Base-by-base conservation (phyloP, 1,140 invertebrate genomes). In the Melanaphis sacchari region DNA sequence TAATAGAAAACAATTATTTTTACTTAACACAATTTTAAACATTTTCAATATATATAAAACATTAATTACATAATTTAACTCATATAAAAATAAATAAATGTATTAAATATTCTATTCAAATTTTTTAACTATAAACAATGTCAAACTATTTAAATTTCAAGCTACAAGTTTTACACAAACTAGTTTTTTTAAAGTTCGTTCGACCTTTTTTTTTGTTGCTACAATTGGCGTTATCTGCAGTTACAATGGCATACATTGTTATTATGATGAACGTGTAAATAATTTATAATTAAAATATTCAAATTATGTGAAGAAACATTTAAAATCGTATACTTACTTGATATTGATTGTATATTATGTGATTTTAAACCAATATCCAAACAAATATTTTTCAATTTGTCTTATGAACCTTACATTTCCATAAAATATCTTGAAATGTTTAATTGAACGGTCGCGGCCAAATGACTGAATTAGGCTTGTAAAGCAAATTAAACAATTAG, bases 401-500 rank as follows among this genome's bases (percentile, higher is more conserved):
- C 11, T 0, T n/a, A n/a, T 66, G 31, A n/a, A 38, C 21, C 8
- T 84, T 41, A 84, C 38, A 41, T 84, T 84, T 41, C 40, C 24
- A 40, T 40, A 40, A 26, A 84, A 84, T 84, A 84, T 40, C 43
- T 85, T 85, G 82, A 85, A 85, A 85, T 31, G 40, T 85, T 85
- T 43, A 88, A 88, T 88, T 88, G 22, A 41, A 85, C 40, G 40
- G 31, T 66, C n/a, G 46, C 46, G 31, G 85, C 49, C n/a, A 46
- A 87, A 87, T n/a, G 85, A 89, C 87, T 89, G 87, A 49, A 89
- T 89, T 87, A 87, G 41, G 4, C 84, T 87, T 38, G 43, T 89
- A 49, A 89, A 36, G 38, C 46, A 43, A 87, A 87, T 89, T 89
- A 49, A 89, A 89, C 87, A 89, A 89, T 89, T 89, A 89, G 87